A percentile compares a stretch with the other conserved stretches of the same genome.
Evolutionary conservation across 2,113 vertebrate genomes (phyloP).

Genomic region (human (Homo sapiens)): DNA sequence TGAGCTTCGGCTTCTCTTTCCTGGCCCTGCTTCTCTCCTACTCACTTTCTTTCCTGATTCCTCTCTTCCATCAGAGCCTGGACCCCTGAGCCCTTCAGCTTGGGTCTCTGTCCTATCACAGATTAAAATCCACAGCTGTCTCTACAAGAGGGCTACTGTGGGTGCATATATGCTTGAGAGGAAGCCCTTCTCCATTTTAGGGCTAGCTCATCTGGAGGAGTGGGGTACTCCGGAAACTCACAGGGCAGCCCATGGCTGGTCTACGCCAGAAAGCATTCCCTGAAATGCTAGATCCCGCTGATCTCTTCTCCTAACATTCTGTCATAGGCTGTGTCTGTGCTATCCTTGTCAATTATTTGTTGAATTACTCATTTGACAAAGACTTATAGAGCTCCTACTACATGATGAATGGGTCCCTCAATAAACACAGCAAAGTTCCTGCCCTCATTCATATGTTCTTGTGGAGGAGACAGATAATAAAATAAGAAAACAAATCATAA

Average conservation of each 20-base stretch:
- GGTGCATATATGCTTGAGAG: neutral
- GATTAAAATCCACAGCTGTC: neutral
- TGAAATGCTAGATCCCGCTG: neutral
- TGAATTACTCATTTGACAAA: neutral
- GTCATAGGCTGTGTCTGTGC: neutral
- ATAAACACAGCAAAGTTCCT: neutral
- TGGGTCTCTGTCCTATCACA: neutral
- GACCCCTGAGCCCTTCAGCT: neutral
- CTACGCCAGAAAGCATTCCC: neutral
- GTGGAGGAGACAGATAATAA: neutral
- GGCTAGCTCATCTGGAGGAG: neutral
- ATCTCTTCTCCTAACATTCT: neutral
- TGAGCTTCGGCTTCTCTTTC: neutral
- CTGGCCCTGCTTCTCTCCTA: neutral
- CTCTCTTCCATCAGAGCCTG: neutral
- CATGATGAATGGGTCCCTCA: neutral
- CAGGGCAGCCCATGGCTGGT: accelerated
- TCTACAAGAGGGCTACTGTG: neutral
- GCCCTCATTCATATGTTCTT: neutral
- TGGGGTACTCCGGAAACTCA: neutral
- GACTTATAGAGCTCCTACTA: neutral
- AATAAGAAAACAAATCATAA: neutral
- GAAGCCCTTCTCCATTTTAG: neutral
- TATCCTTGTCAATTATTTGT: neutral
- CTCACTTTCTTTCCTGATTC: neutral